Conservation (phyloP, 2,888 invertebrate genomes). For the Calameuta idolon region DNA sequence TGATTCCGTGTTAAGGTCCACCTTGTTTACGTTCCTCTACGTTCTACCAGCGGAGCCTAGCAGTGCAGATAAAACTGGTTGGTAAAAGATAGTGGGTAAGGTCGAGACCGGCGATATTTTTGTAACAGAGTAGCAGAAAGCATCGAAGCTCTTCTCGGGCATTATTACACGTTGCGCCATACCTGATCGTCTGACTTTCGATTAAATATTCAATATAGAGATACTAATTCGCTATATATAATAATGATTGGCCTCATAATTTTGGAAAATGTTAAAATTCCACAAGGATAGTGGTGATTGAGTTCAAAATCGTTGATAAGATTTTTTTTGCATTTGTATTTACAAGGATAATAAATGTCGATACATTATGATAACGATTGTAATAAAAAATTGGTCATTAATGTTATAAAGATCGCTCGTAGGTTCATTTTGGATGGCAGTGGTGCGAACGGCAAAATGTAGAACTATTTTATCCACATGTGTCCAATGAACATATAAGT, state of each 20-base stretch:
- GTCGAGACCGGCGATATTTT: constrained; percentile 55
- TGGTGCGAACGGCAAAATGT: background rate
- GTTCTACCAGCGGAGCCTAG: constrained; percentile 11
- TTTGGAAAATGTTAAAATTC: background rate
- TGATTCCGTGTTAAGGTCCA: background rate
- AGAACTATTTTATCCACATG: background rate
- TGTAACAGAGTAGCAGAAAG: constrained; percentile 49
- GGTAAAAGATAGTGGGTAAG: constrained; percentile 50
- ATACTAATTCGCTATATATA: background rate
- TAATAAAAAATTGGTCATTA: constrained; percentile 39
- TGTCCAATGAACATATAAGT: background rate
- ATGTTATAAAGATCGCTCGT: constrained; percentile 11
- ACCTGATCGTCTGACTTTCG: constrained; percentile 1
- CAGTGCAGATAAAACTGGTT: constrained; percentile 29
- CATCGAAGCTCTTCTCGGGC: constrained; percentile 27
- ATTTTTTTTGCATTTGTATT: constrained; percentile 48
- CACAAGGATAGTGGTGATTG: background rate
- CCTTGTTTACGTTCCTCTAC: background rate
- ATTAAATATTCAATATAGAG: constrained; percentile 1
- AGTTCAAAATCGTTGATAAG: background rate
- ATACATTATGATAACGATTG: constrained; percentile 12
- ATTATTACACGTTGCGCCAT: background rate
- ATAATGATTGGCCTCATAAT: background rate
- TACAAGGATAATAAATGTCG: constrained; percentile 46
- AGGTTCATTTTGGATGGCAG: background rate